Base-by-base conservation (phyloP, 2,888 invertebrate species). In the Epistrophe grossulariae region DNA sequence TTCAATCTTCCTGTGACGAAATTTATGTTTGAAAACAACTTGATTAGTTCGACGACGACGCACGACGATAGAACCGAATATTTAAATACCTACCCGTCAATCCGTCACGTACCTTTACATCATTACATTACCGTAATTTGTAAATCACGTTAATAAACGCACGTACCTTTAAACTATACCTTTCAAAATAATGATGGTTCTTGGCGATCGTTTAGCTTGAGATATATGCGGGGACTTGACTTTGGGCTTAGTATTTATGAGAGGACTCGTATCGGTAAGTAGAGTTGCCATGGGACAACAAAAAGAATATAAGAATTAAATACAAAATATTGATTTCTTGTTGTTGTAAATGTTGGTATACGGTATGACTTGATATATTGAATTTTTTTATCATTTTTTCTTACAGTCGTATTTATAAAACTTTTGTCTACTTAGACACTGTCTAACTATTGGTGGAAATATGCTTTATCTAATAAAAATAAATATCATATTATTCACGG, bases 81-180 rank as follows among this genome's bases (percentile, higher is more conserved):
- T 79, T 78, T 40, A 70, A 81, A 71, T 71, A 64, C 74, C n/a
- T 38, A 38, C 24, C 24, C 24, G n/a, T 62, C 85, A 85, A 74
- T 82, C 45, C 31, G 19, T 62, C 85, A 85, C 85, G 85, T 85
- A 59, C 82, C 28, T 81, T 81, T 85, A 74, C 85, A 82, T 74
- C 82, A 79, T 82, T 82, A 74, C 85, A 78, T 55, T 79, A 74
- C 73, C 38, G 82, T 85, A 79, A 78, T 85, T 78, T 50, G 62
- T 82, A 82, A 82, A 82, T 85, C 85, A 85, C 78, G 64, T 73
- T 74, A 85, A 74, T 71, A 71, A 78, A 35, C 78, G 77, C 85
- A 77, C 57, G 66, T 70, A 40, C 8, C 24, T 38, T 15, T 70
- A 8, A 70, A 55, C 38, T 59, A 24, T 24, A 43, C 59, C 73